Conservation (phyloP, 37 sponge, comb jelly and placozoan genomes). For the Haliclona indistincta region DNA sequence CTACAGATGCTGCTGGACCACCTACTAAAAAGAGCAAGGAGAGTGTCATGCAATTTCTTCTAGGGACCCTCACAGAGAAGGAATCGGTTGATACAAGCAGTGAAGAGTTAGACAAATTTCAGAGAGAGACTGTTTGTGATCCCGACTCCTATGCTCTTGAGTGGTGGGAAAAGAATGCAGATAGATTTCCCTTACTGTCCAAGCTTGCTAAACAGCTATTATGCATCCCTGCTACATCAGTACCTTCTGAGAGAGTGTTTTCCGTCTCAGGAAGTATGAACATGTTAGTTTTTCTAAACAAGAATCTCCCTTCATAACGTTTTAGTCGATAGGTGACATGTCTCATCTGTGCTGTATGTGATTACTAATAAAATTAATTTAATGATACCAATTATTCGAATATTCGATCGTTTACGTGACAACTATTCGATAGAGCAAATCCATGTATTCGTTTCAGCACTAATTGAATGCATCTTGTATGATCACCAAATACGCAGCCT, state of each 20-base stretch:
- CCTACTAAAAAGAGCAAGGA: constrained; percentile 17
- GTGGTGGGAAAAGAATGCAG: constrained; percentile 10
- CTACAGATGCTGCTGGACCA: constrained; percentile 2
- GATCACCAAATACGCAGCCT: too few species aligned
- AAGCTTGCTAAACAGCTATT: background rate
- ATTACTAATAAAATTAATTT: too few species aligned
- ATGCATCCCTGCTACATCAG: constrained; percentile 18
- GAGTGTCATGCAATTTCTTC: constrained; percentile 3
- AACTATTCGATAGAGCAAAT: too few species aligned
- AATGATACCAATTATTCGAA: too few species aligned
- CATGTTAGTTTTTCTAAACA: constrained; percentile 2
- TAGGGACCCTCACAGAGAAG: constrained; percentile 6
- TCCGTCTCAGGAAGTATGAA: background rate
- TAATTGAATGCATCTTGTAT: too few species aligned
- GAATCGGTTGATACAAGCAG: constrained; percentile 1
- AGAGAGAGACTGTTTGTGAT: background rate
- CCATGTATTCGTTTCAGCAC: too few species aligned
- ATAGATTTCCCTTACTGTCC: constrained; percentile 3
- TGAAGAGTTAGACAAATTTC: background rate
- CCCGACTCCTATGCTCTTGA: background rate
- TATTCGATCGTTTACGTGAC: too few species aligned
- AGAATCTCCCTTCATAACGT: constrained; percentile 19
- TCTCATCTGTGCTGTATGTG: too few species aligned
- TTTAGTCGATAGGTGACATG: too few species aligned
- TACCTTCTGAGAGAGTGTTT: constrained; percentile 13